phyloP scores from a whole-genome alignment of 2,888 invertebrate species.

The Girardia tigrina region DNA sequence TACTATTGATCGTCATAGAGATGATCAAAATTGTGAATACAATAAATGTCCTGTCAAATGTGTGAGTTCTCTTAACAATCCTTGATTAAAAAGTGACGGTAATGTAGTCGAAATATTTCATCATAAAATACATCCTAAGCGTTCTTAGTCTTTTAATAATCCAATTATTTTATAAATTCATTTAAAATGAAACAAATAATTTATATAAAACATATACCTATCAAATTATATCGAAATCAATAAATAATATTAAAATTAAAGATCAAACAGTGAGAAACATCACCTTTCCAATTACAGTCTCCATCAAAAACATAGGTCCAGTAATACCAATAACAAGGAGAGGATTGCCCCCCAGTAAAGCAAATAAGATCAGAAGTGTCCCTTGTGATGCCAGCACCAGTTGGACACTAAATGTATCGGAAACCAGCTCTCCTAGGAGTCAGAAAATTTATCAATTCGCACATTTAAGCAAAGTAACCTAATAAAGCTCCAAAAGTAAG shows the following conservation, averaged over 20 bases:
- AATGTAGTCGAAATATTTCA: too few species aligned
- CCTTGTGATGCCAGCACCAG: conserved; percentile 19
- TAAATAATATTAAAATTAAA: neutral
- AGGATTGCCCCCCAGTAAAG: neutral
- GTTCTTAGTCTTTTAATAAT: too few species aligned
- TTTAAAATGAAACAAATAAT: too few species aligned
- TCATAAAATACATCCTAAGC: too few species aligned
- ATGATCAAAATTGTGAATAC: too few species aligned
- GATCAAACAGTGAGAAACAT: neutral
- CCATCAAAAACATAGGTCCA: neutral
- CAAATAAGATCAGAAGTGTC: neutral
- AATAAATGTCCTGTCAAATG: too few species aligned
- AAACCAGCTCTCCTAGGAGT: neutral
- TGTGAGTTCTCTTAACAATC: too few species aligned
- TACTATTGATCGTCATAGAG: too few species aligned
- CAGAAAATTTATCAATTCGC: neutral
- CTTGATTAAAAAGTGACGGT: too few species aligned
- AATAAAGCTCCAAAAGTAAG: conserved; percentile 4
- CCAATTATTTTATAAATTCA: too few species aligned
- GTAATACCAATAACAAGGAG: conserved; percentile 18
- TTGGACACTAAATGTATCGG: neutral
- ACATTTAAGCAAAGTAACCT: neutral
- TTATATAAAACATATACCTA: too few species aligned
- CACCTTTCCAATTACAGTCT: neutral
- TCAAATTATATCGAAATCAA: too few species aligned